These are phyloP conservation scores for Ceyx melanurus DNA, from an alignment of 2,113 vertebrate species.

Conservation along the genomic window DNA sequence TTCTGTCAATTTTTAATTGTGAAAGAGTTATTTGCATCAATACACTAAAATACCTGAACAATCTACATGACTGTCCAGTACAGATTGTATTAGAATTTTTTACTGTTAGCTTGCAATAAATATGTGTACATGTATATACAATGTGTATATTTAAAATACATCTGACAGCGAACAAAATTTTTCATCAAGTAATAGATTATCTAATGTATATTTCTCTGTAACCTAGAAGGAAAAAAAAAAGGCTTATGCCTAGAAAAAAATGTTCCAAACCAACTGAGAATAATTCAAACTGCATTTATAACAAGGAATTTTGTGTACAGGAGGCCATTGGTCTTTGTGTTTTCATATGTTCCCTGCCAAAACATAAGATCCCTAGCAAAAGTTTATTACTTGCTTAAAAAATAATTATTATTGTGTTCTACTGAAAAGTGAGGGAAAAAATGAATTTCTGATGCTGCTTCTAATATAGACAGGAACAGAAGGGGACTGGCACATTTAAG, in stretches of 20 bases:
- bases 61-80: not conserved
- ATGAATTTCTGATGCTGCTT: not conserved
- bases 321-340: not conserved
- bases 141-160: not conserved
- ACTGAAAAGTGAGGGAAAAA: not conserved
- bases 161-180: not conserved
- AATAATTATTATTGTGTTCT: not conserved
- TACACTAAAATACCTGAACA: not conserved
- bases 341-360: not conserved
- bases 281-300: not conserved
- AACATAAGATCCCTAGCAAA: not conserved
- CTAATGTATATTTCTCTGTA: not conserved
- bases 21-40: not conserved
- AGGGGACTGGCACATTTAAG: not conserved
- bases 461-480: not conserved
- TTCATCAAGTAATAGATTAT: not conserved
- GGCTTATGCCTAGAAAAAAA: not conserved
- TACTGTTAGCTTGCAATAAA: not conserved
- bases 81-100: not conserved
- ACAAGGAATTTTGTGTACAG: not conserved
- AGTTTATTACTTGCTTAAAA: not conserved
- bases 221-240: not conserved
- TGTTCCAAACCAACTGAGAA: not conserved
- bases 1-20: not conserved
- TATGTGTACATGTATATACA: not conserved